Conservation (phyloP, 2,888 invertebrate species). For the Rhaphigaster nebulosa region DNA sequence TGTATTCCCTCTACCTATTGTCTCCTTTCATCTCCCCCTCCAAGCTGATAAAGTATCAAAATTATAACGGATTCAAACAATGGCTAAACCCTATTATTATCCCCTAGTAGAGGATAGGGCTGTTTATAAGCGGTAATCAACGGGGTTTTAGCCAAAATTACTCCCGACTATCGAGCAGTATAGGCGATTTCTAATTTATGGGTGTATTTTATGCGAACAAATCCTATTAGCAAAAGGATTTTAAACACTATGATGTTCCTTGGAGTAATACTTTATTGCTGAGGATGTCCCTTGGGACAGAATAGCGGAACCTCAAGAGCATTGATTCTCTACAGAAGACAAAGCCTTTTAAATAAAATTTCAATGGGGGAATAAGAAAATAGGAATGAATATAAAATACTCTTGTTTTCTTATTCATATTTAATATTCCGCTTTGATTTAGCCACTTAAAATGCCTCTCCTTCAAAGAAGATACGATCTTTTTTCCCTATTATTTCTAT, state of each 20-base stretch:
- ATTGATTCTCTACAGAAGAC: background rate
- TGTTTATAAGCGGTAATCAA: background rate
- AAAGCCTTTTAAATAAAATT: background rate
- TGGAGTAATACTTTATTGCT: background rate
- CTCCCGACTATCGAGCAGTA: background rate
- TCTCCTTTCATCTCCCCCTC: background rate
- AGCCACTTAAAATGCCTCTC: background rate
- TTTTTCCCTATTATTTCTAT: background rate
- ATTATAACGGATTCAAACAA: slow-evolving; percentile 39
- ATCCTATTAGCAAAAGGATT: no score
- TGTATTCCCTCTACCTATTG: slow-evolving; percentile 40
- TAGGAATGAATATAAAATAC: background rate
- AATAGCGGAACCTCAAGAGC: background rate
- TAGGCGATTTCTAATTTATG: background rate
- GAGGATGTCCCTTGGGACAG: background rate
- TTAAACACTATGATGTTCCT: background rate
- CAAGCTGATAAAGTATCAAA: slow-evolving; percentile 26
- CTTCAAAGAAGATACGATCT: background rate
- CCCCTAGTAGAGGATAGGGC: background rate
- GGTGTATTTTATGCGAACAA: background rate
- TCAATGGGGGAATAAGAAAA: background rate
- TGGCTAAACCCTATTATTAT: slow-evolving; percentile 28
- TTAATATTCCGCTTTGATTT: background rate
- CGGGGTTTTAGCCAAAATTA: background rate
- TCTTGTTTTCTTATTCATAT: background rate